phyloP scores from a whole-genome alignment of 1,140 invertebrate species.

The Lithobius niger region DNA sequence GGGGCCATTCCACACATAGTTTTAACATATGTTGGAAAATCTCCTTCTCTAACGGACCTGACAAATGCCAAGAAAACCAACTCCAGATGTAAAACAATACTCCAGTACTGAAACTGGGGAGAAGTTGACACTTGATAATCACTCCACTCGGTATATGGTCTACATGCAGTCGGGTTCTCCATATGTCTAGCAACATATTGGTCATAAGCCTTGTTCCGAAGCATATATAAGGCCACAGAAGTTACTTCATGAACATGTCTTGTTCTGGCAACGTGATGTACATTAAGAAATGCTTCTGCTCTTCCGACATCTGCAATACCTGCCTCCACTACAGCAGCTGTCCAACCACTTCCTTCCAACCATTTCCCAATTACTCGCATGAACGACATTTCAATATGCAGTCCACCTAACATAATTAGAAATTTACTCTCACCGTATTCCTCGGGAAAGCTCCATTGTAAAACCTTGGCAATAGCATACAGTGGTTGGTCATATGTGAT shows the following conservation, averaged over 20 bases:
- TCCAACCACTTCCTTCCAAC: background rate
- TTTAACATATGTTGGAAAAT: background rate
- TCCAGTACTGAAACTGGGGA: background rate
- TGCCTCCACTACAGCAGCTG: background rate
- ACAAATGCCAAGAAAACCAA: too few species aligned
- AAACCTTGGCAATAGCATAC: slow-evolving; percentile 15
- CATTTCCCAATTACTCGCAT: background rate
- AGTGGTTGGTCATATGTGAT: slow-evolving; percentile 17
- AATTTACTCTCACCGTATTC: slow-evolving; percentile 8
- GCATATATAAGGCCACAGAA: background rate
- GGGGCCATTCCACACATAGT: background rate
- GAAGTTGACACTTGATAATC: too few species aligned
- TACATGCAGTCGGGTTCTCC: background rate
- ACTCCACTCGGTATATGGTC: background rate
- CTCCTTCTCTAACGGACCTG: too few species aligned
- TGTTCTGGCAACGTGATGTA: background rate
- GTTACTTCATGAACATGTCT: background rate
- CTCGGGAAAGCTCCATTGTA: slow-evolving; percentile 6
- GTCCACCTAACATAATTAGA: slow-evolving; percentile 1
- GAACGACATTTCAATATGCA: background rate
- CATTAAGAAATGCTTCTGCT: background rate
- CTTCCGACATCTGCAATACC: background rate
- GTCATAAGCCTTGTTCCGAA: background rate
- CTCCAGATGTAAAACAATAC: too few species aligned
- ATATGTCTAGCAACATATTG: background rate